Evolutionary conservation across 2,797 vertebrate species (phyloP), one percentile per base, ranked within the genome.

Genomic region (Sebastes cheni): DNA sequence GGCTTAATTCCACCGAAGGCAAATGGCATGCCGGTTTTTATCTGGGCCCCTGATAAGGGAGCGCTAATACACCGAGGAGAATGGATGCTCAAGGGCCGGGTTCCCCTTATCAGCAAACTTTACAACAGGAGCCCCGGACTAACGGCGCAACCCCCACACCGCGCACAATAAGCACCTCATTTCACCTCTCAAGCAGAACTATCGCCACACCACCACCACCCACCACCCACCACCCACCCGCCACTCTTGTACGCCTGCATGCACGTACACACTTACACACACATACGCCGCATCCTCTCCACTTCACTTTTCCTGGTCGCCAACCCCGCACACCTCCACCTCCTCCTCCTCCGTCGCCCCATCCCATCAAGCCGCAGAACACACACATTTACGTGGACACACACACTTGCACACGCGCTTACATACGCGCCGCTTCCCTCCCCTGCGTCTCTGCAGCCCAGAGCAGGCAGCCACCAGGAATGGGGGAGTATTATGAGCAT

Each of bases 151-250:
- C 97, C 98, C 97, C 97, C 97, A 96, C 96, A 91, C 97, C 95
- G 96, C 93, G 95, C 97, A 98, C 99, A 99, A 99, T 99, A 98
- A 99, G 97, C 97, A 97, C 97, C 98, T 99, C 97, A 97, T 98
- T 99, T 98, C 98, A 97, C 97, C 97, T 99, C 97, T 99, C 97
- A 97, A 99, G 98, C 98, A 99, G 98, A 99, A 99, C 98, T 99
- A 99, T 99, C 98, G 94, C 96, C 97, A 95, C 97, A 94, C 95
- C 91, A 85, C 92, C 92, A n/a, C 42, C 42, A 20, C 16, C 42
- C 42, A n/a, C 42, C 42, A 20, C 16, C 42, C 42, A 30, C 87
- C 59, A 77, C 75, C 90, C 88, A 64, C 84, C 85, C 77, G 22
- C 86, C 84, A 80, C 80, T 79, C 91, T 79, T 42, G 8, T 67